A percentile compares a stretch with the other conserved stretches of the same genome.
phyloP scores from a whole-genome alignment of 2,888 invertebrate species.

The Pedicia rivosa region DNA sequence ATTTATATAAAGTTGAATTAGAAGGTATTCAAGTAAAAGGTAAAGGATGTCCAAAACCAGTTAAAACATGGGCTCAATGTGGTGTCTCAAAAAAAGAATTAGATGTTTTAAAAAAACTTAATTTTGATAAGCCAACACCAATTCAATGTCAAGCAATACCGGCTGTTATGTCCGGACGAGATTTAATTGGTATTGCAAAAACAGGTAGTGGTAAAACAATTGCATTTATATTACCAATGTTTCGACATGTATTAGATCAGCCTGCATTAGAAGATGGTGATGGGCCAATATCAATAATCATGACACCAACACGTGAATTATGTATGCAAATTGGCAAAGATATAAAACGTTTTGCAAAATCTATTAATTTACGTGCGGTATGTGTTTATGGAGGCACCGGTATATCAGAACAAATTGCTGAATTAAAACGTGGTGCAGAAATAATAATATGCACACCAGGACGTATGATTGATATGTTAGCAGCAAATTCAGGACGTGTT shows the following conservation, averaged over 20 bases:
- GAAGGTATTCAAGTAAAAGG: constrained; percentile 95
- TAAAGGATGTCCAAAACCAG: constrained; percentile 89
- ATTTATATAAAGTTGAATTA: constrained; percentile 69
- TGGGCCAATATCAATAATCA: constrained; percentile 90
- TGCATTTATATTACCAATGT: constrained; percentile 96
- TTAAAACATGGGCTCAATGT: constrained; percentile 96
- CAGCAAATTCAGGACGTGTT: constrained; percentile 94
- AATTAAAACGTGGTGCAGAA: constrained; percentile 90
- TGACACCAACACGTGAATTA: constrained; percentile 95
- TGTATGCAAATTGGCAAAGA: constrained; percentile 99
- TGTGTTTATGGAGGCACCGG: constrained; percentile 99
- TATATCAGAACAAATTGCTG: constrained; percentile 82
- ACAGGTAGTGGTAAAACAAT: constrained; percentile 98
- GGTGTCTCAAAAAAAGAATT: constrained; percentile 93
- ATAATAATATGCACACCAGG: constrained; percentile 99
- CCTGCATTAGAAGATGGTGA: constrained; percentile 87
- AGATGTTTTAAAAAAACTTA: constrained; percentile 75
- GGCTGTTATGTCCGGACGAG: constrained; percentile 91
- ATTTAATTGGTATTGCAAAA: constrained; percentile 97
- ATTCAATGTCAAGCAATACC: constrained; percentile 97
- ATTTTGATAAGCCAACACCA: constrained; percentile 95
- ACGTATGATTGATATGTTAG: constrained; percentile 99
- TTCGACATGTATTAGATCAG: constrained; percentile 89
- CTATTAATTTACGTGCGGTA: constrained; percentile 69
- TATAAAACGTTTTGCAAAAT: constrained; percentile 86